Base-by-base conservation (phyloP, 1,140 invertebrate genomes). In the Ceratina calcarata region DNA sequence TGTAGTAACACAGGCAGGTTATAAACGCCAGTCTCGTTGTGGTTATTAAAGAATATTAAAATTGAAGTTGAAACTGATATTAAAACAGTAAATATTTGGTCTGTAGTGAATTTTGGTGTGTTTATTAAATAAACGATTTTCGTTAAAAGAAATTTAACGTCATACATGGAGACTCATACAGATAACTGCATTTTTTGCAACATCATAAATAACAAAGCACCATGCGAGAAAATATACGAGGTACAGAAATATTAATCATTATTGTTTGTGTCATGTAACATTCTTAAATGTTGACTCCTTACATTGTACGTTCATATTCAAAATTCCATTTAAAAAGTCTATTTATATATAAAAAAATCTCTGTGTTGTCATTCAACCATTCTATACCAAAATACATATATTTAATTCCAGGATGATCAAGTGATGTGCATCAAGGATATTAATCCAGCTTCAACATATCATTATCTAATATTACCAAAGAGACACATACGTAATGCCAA, bases 341-440 rank as follows among this genome's bases (percentile, higher is more conserved):
- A 32, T 20, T 2, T 20, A 37, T 22, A 16, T 45, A 49, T 13
- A 49, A 1, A 22, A 15, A 49, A 49, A 16, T 66, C 32, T 45
- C 22, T 2, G 20, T 0, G 20, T 45, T 66, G 22, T 22, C 2
- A 6, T 12, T 13, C 22, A 49, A 6, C 49, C 12, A 1, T 15
- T 68, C 3, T 49, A 24, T 7, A 22, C n/a, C 22, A 6, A 27
- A 55, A 8, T 58, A 37, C 20, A 58, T 82, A 95, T 82, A 90
- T 93, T 76, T 0, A 3, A 57, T 94, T 93, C 84, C 94, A 98
- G 95, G 96, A 97, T 89, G 95, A 97, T 3, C 94, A 96, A 68
- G 91, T 97, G 61, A 94, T 96, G 18, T 96, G 97, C 49, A 97
- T 98, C 88, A 94, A 95, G 72, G 97, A 98, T 89, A 98, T 98